Percentiles rank a stretch among this genome's conserved stretches.
Conservation (phyloP, 2,113 vertebrate species). For the Neogale vison region DNA sequence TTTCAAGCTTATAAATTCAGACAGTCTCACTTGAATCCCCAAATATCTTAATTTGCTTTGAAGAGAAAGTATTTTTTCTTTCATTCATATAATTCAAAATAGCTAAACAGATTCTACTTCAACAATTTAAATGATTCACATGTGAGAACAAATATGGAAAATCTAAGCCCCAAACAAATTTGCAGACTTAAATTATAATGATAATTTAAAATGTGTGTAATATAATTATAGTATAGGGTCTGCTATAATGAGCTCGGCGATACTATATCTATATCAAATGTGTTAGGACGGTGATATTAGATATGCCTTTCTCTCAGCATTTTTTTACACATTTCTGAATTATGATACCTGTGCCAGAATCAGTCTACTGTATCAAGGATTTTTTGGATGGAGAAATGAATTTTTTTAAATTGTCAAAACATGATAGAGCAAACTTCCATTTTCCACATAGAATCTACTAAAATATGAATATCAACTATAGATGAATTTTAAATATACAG, state of each 20-base stretch:
- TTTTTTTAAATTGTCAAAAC: slow-evolving; percentile 88
- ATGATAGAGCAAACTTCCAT: slow-evolving; percentile 89
- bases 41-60: slow-evolving; percentile 78
- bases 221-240: slow-evolving; percentile 80
- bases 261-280: slow-evolving; percentile 85
- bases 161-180: slow-evolving; percentile 81
- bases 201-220: slow-evolving; percentile 83
- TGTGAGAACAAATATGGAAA: slow-evolving; percentile 82
- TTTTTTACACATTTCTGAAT: slow-evolving; percentile 87
- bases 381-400: slow-evolving; percentile 88
- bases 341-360: slow-evolving; percentile 85
- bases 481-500: slow-evolving; percentile 84
- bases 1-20: slow-evolving; percentile 65
- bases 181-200: slow-evolving; percentile 80
- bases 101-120: slow-evolving; percentile 78
- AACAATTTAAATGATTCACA: slow-evolving; percentile 81
- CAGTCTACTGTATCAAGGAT: slow-evolving; percentile 87
- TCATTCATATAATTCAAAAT: slow-evolving; percentile 82
- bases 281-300: slow-evolving; percentile 85
- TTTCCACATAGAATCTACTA: slow-evolving; percentile 84
- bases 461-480: slow-evolving; percentile 87
- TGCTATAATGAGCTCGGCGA: slow-evolving; percentile 74
- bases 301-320: slow-evolving; percentile 85
- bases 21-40: slow-evolving; percentile 65
- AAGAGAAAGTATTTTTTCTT: slow-evolving; percentile 77